These are phyloP conservation scores for Cromileptes altivelis DNA, from an alignment of 2,113 vertebrate species.

Conservation along the genomic window DNA sequence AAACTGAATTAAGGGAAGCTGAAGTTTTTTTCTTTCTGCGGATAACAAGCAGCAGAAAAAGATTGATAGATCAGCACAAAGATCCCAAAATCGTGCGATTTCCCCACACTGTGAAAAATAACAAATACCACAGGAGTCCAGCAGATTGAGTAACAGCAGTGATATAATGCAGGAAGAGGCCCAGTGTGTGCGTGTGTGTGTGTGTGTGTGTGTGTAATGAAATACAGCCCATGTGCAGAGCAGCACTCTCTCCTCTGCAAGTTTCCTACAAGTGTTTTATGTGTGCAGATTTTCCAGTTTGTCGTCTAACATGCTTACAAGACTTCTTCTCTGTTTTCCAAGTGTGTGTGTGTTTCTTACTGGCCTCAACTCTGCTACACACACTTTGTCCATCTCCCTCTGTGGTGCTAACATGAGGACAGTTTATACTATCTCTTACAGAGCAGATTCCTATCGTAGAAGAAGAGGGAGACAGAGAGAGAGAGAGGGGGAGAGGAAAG, in stretches of 20 bases:
- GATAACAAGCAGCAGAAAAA: neutral
- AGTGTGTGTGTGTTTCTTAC: slow-evolving; percentile 1
- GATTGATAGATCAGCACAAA: neutral
- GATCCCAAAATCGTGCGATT: slow-evolving; percentile 12
- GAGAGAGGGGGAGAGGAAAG: neutral
- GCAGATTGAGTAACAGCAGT: slow-evolving; percentile 51
- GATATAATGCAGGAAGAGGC: slow-evolving; percentile 57
- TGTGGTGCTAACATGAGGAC: slow-evolving; percentile 16
- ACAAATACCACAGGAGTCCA: slow-evolving; percentile 21
- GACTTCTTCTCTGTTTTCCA: neutral
- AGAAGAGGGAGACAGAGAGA: neutral
- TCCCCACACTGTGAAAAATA: slow-evolving; percentile 36
- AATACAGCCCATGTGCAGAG: slow-evolving; percentile 49
- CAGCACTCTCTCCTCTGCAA: slow-evolving; percentile 21
- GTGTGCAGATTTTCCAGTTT: slow-evolving; percentile 32
- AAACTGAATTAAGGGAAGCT: neutral
- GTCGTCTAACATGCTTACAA: neutral
- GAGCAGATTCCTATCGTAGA: slow-evolving; percentile 60
- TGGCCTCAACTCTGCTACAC: neutral
- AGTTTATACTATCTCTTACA: slow-evolving; percentile 27
- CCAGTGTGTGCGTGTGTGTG: slow-evolving; percentile 19
- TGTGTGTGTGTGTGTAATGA: neutral
- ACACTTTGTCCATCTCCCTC: neutral
- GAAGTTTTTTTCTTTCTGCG: neutral
- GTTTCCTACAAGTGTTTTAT: slow-evolving; percentile 23